Percentiles rank a stretch among this genome's conserved stretches.
phyloP scores from a whole-genome alignment of 2,888 invertebrate genomes.

The Stenichneumon culpator region DNA sequence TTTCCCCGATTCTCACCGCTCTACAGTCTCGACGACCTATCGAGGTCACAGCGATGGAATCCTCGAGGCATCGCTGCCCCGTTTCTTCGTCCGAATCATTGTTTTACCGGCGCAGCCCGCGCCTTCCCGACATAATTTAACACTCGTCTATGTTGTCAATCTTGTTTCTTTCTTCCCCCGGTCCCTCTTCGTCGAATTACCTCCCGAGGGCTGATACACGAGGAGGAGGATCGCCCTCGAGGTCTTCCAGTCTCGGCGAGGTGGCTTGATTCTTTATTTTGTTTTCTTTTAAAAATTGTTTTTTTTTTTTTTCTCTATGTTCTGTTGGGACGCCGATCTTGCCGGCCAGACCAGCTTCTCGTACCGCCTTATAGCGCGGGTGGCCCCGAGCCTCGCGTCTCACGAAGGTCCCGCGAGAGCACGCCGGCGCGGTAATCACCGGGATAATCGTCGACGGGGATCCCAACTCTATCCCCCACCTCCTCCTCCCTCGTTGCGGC shows the following conservation, averaged over 20 bases:
- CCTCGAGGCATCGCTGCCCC: slow-evolving; percentile 38
- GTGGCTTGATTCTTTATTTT: slow-evolving; percentile 55
- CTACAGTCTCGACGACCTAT: slow-evolving; percentile 20
- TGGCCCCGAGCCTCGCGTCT: slow-evolving; percentile 60
- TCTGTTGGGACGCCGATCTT: slow-evolving; percentile 53
- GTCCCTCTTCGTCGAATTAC: slow-evolving; percentile 58
- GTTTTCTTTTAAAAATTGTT: slow-evolving; percentile 21
- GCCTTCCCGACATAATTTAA: slow-evolving; percentile 56
- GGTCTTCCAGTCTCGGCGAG: slow-evolving; percentile 75
- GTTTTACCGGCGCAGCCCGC: slow-evolving; percentile 10
- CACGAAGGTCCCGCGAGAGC: slow-evolving; percentile 63
- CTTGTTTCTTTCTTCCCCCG: slow-evolving; percentile 63
- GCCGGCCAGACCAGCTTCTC: slow-evolving; percentile 37
- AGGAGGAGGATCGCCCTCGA: slow-evolving; percentile 68
- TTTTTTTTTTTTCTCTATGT: slow-evolving; percentile 30
- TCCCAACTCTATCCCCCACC: slow-evolving; percentile 33
- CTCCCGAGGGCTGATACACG: slow-evolving; percentile 58
- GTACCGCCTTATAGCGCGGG: slow-evolving; percentile 57
- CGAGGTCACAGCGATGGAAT: slow-evolving; percentile 55
- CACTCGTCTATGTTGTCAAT: slow-evolving; percentile 61
- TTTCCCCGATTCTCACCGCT: background rate
- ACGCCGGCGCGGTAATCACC: slow-evolving; percentile 63
- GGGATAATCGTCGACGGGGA: slow-evolving; percentile 64
- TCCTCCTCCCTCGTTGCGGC: slow-evolving; percentile 13
- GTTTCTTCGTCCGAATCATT: slow-evolving; percentile 53